Evolutionary conservation across 2,888 invertebrate species (phyloP), one percentile per base, ranked within the genome.

Genomic region (Eupsilia transversa): DNA sequence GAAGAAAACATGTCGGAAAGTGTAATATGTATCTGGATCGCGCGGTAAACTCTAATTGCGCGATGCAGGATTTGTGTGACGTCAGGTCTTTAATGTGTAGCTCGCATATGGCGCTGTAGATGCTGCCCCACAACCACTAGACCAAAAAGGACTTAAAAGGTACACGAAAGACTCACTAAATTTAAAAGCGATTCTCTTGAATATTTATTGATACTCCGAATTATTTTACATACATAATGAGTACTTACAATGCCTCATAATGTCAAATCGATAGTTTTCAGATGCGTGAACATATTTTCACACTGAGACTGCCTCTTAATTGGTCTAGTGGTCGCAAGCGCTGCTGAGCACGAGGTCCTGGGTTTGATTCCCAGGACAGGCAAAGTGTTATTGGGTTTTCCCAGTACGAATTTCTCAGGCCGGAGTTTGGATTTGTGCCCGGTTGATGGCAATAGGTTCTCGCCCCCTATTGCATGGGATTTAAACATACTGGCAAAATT

Each of bases 161-260:
- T n/a, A 43, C n/a, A 17, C 64, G n/a, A 56, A 43, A 71, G 33
- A 43, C 41, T 71, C 20, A n/a, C 33, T 4, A 30, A 74, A 56
- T 38, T 43, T 1, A 6, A 56, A 67, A 57, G 38, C 33, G 5
- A 46, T n/a, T 46, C 46, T 77, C 38, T 56, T 65, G 30, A 77
- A 77, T 74, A 68, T 77, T 57, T 57, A 74, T 77, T 27, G 56
- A 66, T 46, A 30, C 41, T 38, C 38, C 4, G 38, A 49, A 68
- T 33, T 12, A 46, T 46, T 77, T 74, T 33, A 77, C 56, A 57
- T 77, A 46, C 7, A 14, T 27, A 38, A 46, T 67, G 63, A 33
- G 2, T 41, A 35, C 23, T 23, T 57, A 35, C 3, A 49, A 12
- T n/a, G 17, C 3, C 38, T n/a, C 35, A 7, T 67, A 67, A 67